These are phyloP conservation scores for Dichetophora obliterata DNA, from an alignment of 2,888 invertebrate species.

Conservation along the genomic window DNA sequence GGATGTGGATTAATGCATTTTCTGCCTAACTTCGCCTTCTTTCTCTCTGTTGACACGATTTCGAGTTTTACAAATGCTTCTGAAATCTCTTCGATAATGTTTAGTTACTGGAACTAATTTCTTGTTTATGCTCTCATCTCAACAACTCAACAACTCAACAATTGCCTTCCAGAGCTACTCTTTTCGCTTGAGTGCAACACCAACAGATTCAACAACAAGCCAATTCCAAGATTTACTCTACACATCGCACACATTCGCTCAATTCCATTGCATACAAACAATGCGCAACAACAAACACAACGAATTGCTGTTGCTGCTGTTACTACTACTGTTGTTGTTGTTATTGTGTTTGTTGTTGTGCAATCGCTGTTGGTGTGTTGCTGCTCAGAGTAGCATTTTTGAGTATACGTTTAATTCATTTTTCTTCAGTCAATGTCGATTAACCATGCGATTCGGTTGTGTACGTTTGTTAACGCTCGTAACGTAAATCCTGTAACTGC, in stretches of 20 bases:
- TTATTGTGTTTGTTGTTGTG: too few species aligned
- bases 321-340: conserved; percentile 23
- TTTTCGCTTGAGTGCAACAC: not conserved
- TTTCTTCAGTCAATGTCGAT: conserved; percentile 66
- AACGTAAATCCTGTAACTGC: conserved; percentile 7
- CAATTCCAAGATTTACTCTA: not conserved
- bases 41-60: too few species aligned
- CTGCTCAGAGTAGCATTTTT: conserved; percentile 1
- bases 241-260: not conserved
- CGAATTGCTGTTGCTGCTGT: conserved; percentile 28
- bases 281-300: conserved; percentile 12
- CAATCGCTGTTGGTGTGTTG: conserved; percentile 21
- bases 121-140: not conserved
- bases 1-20: too few species aligned
- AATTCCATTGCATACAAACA: not conserved
- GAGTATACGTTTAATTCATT: conserved; percentile 48
- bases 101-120: too few species aligned
- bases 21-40: too few species aligned
- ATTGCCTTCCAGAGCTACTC: not conserved
- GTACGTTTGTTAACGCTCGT: conserved; percentile 52
- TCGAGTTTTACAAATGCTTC: too few species aligned
- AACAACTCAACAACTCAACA: too few species aligned
- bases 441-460: conserved; percentile 67
- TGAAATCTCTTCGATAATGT: too few species aligned
- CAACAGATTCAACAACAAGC: not conserved